phyloP scores from a whole-genome alignment of 2,888 invertebrate species.

The Phortica magna region DNA sequence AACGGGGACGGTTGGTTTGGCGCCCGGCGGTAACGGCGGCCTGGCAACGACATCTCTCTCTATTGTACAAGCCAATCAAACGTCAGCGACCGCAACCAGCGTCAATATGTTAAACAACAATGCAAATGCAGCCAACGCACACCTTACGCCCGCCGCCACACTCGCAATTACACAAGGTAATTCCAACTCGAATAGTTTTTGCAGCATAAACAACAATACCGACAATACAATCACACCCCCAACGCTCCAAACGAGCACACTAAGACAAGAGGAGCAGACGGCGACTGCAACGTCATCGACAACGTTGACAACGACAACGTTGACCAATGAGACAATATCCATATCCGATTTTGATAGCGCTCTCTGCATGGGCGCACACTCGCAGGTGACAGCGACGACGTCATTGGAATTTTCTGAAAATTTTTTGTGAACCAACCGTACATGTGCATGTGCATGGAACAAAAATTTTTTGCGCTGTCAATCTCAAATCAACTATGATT shows the following conservation, averaged over 20 bases:
- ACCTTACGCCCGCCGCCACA: constrained; percentile 81
- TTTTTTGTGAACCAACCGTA: constrained; percentile 82
- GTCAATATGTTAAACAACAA: constrained; percentile 62
- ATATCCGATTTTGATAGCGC: constrained; percentile 82
- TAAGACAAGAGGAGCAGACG: constrained; percentile 16
- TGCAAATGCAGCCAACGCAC: constrained; percentile 61
- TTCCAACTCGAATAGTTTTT: constrained; percentile 46
- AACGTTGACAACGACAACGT: constrained; percentile 37
- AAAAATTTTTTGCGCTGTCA: neutral
- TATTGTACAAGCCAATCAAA: constrained; percentile 45
- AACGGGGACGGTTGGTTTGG: constrained; percentile 25
- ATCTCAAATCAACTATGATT: neutral
- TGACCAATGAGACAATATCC: constrained; percentile 75
- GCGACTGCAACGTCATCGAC: no score
- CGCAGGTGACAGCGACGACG: constrained; percentile 81
- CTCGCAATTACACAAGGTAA: constrained; percentile 85
- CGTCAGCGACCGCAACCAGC: constrained; percentile 45
- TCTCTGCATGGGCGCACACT: constrained; percentile 83
- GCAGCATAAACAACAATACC: neutral
- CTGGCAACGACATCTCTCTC: constrained; percentile 61
- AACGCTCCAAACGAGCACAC: neutral
- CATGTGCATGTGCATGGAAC: no score
- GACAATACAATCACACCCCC: constrained; percentile 12
- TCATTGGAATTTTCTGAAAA: constrained; percentile 94
- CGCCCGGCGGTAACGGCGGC: constrained; percentile 26